These are phyloP conservation scores for Calameuta pallipes DNA, from an alignment of 2,888 invertebrate genomes.

Conservation along the genomic window DNA sequence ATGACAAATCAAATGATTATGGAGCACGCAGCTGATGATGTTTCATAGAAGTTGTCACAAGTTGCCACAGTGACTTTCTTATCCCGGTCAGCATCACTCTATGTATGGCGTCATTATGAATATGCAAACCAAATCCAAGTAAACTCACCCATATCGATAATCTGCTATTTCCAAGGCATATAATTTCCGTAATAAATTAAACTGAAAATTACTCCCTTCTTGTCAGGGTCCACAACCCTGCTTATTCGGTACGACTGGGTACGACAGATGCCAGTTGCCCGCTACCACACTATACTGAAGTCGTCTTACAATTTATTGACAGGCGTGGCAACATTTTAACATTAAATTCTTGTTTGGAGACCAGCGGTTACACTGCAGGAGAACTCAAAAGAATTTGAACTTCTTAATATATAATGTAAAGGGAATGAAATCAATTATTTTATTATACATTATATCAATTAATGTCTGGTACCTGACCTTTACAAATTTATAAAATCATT, in stretches of 20 bases:
- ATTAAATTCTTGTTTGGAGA: not conserved
- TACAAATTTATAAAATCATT: not conserved
- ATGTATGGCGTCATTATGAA: not conserved
- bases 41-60: not conserved
- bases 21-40: not conserved
- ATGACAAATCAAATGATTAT: slow-evolving; percentile 3
- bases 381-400: not conserved
- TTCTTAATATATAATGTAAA: not conserved
- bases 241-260: not conserved
- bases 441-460: not conserved
- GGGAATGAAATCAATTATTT: not conserved
- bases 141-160: slow-evolving; percentile 48
- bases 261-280: not conserved
- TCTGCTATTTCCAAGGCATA: slow-evolving; percentile 47
- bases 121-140: not conserved
- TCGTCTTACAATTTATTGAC: not conserved
- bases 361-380: not conserved
- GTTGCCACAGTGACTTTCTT: not conserved
- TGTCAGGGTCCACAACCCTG: not conserved
- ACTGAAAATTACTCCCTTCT: not conserved
- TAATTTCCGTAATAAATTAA: slow-evolving; percentile 34
- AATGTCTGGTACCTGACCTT: not conserved
- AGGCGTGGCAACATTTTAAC: not conserved
- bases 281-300: not conserved
- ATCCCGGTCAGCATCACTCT: not conserved